Evolutionary conservation across 2,797 vertebrate species (phyloP).

Genomic region (Apodemus agrarius): DNA sequence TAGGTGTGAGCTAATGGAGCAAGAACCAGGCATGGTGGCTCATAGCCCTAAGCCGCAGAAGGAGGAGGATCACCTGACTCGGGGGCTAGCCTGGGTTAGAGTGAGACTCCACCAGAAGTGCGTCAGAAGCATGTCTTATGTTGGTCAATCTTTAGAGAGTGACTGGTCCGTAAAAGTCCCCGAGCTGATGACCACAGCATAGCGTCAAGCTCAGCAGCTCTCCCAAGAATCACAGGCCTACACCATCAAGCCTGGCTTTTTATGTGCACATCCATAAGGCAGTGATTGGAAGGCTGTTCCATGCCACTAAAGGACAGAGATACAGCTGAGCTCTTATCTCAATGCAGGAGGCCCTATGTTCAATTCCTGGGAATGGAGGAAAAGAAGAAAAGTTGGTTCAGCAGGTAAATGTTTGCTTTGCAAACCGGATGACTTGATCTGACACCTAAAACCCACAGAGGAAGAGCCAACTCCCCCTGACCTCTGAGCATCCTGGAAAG

Average conservation of each 20-base stretch:
- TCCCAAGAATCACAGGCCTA: not conserved
- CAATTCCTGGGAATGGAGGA: not conserved
- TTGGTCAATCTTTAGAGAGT: conserved; percentile 1
- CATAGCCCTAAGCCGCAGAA: not conserved
- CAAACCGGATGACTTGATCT: no score
- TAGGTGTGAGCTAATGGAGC: not conserved
- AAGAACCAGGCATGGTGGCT: not conserved
- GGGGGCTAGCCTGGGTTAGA: no score
- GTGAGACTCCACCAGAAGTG: not conserved
- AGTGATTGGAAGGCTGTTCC: not conserved
- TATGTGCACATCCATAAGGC: no score
- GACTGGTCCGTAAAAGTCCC: not conserved
- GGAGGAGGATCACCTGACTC: no score
- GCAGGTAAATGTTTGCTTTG: not conserved
- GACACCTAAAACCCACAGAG: not conserved
- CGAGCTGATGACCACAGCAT: conserved; percentile 23
- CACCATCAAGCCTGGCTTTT: no score
- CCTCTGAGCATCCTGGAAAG: no score
- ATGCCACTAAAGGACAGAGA: not conserved
- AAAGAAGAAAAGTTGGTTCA: not conserved
- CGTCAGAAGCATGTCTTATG: not conserved
- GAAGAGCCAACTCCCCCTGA: not conserved
- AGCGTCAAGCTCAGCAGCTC: conserved; percentile 4
- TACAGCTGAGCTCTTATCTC: not conserved
- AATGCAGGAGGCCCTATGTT: not conserved